phyloP scores from a whole-genome alignment of 2,113 vertebrate genomes.

The Ictidomys tridecemlineatus region DNA sequence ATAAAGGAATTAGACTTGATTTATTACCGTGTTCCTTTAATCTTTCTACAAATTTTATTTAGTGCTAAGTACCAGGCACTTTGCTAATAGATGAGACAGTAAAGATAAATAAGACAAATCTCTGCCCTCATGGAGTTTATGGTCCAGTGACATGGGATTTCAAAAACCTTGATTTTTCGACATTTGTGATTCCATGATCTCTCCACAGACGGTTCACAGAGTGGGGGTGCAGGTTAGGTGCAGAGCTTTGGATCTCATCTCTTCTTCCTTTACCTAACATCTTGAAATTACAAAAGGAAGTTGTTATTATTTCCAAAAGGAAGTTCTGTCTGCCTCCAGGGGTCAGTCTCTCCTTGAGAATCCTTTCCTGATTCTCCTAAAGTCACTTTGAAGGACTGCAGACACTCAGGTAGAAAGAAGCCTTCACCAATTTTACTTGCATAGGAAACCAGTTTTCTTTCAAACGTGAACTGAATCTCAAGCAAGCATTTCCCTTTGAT shows the following conservation, averaged over 20 bases:
- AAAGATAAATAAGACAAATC: not conserved
- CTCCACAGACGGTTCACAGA: not conserved
- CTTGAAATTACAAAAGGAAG: conserved; percentile 1
- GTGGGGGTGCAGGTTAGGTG: not conserved
- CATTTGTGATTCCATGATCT: not conserved
- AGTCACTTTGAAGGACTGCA: conserved; percentile 32
- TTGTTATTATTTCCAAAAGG: conserved; percentile 41
- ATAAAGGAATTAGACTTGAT: not conserved
- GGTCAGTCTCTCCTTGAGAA: conserved; percentile 83
- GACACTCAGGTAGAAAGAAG: conserved; percentile 64
- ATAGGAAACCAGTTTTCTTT: conserved; percentile 56
- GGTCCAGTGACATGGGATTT: not conserved
- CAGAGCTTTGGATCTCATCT: not conserved
- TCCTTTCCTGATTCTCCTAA: conserved; percentile 50
- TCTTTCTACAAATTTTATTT: not conserved
- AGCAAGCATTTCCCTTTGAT: conserved; percentile 75
- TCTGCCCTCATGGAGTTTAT: not conserved
- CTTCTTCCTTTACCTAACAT: not conserved
- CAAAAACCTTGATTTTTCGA: not conserved
- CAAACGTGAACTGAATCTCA: conserved; percentile 66
- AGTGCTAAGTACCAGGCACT: not conserved
- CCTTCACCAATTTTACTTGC: conserved; percentile 70
- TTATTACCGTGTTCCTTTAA: conserved; percentile 10
- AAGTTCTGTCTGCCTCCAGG: conserved; percentile 75
- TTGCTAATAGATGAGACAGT: not conserved